Evolutionary conservation across 2,113 vertebrate genomes (phyloP).

Genomic region (Cisticola juncidis): DNA sequence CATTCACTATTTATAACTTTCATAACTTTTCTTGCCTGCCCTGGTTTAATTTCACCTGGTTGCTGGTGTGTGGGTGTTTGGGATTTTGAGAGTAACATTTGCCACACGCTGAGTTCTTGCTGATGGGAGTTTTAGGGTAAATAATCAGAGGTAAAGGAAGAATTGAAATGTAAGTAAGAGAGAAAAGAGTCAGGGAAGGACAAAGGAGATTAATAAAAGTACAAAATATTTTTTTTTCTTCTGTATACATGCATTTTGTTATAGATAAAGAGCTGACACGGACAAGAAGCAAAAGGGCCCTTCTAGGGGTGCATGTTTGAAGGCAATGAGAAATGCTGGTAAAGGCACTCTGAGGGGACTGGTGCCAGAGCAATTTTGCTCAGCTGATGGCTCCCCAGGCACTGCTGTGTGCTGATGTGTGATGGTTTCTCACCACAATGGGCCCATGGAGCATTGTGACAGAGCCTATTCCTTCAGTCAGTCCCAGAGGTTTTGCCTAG

Average conservation of each 20-base stretch:
- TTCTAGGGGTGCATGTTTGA: not conserved
- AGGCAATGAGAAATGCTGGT: not conserved
- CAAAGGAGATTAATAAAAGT: not conserved
- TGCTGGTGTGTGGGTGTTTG: not conserved
- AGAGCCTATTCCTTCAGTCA: not conserved
- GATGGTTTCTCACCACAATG: not conserved
- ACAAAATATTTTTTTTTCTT: not conserved
- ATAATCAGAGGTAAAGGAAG: not conserved
- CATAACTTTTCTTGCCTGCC: not conserved
- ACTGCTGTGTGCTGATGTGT: not conserved
- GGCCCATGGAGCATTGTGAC: not conserved
- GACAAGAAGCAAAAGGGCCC: not conserved
- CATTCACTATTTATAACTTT: not conserved
- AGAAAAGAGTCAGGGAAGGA: not conserved
- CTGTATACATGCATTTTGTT: not conserved
- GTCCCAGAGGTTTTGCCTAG: not conserved
- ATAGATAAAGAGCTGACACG: not conserved
- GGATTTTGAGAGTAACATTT: not conserved
- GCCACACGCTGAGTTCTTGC: not conserved
- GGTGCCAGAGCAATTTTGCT: not conserved
- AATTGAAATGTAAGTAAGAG: not conserved
- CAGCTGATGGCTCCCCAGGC: accelerated
- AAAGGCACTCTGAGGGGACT: not conserved
- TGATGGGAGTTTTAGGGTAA: not conserved
- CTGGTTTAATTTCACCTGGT: not conserved